A percentile compares a stretch with the other conserved stretches of the same genome.
phyloP scores from a whole-genome alignment of 2,113 vertebrate species.

The Ia io region DNA sequence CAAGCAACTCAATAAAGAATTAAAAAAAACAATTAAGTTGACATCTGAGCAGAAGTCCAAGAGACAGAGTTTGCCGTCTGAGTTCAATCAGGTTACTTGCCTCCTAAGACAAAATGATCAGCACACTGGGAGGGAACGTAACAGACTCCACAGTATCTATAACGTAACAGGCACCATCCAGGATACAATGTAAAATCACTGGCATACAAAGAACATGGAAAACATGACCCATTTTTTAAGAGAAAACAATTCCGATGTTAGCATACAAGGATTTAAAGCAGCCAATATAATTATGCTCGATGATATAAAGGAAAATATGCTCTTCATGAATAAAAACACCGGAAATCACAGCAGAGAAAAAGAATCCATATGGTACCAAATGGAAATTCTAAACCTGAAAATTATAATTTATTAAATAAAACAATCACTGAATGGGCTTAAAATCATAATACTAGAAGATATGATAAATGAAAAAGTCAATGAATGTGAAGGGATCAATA shows the following conservation, averaged over 20 bases:
- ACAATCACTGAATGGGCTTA: background rate
- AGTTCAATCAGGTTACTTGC: background rate
- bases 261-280: background rate
- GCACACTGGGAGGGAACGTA: background rate
- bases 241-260: background rate
- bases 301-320: background rate
- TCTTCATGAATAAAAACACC: background rate
- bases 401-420: constrained; percentile 4
- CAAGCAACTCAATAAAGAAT: background rate
- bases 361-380: background rate
- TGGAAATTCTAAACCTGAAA: constrained; percentile 7
- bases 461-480: background rate
- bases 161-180: background rate
- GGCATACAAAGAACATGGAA: background rate
- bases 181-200: background rate
- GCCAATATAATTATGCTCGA: background rate
- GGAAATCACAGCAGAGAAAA: background rate
- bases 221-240: background rate
- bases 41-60: background rate
- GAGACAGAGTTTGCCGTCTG: background rate
- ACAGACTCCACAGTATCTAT: background rate
- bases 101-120: constrained; percentile 12
- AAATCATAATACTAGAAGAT: background rate
- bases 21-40: background rate
- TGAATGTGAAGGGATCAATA: background rate